Percentiles rank a stretch among this genome's conserved stretches.
Evolutionary conservation across 2,797 vertebrate species (phyloP).

Genomic region (Sebastes nivosus): DNA sequence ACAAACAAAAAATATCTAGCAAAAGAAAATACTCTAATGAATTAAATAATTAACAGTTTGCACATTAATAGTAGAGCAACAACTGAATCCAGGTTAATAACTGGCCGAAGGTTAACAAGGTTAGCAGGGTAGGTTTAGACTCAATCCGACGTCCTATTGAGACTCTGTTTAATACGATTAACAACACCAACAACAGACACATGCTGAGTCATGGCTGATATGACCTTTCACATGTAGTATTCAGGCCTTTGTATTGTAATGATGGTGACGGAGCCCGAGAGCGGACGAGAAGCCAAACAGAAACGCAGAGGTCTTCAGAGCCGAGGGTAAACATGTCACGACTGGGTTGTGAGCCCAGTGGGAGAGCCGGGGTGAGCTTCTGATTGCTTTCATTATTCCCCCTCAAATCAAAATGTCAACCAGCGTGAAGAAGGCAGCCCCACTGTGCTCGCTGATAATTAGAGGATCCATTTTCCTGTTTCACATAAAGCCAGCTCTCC

Average conservation of each 20-base stretch:
- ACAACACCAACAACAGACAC: neutral
- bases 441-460: conserved; percentile 59
- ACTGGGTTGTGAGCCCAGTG: conserved; percentile 49
- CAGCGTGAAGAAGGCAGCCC: conserved; percentile 58
- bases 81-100: neutral
- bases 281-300: conserved; percentile 20
- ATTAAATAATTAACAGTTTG: neutral
- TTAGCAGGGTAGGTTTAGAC: neutral
- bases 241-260: neutral
- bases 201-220: neutral
- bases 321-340: conserved; percentile 68
- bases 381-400: conserved; percentile 73
- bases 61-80: neutral
- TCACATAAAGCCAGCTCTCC: conserved; percentile 3
- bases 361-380: conserved; percentile 37
- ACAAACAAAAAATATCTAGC: neutral
- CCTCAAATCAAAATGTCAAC: conserved; percentile 76
- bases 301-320: conserved; percentile 32
- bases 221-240: conserved; percentile 8
- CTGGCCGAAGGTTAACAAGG: neutral
- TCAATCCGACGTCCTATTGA: neutral
- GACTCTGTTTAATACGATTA: neutral
- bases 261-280: neutral
- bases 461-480: conserved; percentile 44
- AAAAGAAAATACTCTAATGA: neutral